Evolutionary conservation across 2,888 invertebrate genomes (phyloP), one percentile per base, ranked within the genome.

Genomic region (Tetramorium bicarinatum): DNA sequence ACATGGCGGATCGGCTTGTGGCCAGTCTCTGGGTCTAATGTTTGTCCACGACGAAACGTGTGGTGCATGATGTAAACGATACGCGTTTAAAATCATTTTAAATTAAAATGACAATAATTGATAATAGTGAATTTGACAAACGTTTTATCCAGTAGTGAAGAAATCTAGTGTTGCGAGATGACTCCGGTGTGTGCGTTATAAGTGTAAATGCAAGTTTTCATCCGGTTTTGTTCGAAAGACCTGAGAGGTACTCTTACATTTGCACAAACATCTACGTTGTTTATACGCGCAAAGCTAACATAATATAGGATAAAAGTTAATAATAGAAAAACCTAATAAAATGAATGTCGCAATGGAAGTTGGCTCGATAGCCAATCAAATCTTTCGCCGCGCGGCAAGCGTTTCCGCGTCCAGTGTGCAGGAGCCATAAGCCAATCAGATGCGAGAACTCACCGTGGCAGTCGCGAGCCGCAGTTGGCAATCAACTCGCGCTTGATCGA

Each of bases 331-430:
- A 82, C 29, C 64, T 49, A 25, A 9, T 38, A 81, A 77, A 62
- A 92, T 91, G 91, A 89, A 69, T 87, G 83, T 74, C 18, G 15
- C 79, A 8, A 84, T 80, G 66, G n/a, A n/a, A n/a, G n/a, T n/a
- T n/a, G n/a, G n/a, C n/a, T n/a, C n/a, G n/a, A n/a, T n/a, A n/a
- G n/a, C n/a, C n/a, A n/a, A n/a, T n/a, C n/a, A n/a, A n/a, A n/a
- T n/a, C n/a, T n/a, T n/a, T n/a, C n/a, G n/a, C n/a, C n/a, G n/a
- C n/a, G n/a, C n/a, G n/a, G n/a, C n/a, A n/a, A n/a, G n/a, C n/a
- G n/a, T n/a, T n/a, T n/a, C n/a, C n/a, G n/a, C n/a, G n/a, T n/a
- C n/a, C n/a, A n/a, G n/a, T n/a, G n/a, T n/a, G n/a, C n/a, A n/a
- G n/a, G n/a, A n/a, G n/a, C n/a, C n/a, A n/a, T n/a, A n/a, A n/a